Conservation (phyloP, 2,888 invertebrate genomes). For the Tromatobia lineatoria region DNA sequence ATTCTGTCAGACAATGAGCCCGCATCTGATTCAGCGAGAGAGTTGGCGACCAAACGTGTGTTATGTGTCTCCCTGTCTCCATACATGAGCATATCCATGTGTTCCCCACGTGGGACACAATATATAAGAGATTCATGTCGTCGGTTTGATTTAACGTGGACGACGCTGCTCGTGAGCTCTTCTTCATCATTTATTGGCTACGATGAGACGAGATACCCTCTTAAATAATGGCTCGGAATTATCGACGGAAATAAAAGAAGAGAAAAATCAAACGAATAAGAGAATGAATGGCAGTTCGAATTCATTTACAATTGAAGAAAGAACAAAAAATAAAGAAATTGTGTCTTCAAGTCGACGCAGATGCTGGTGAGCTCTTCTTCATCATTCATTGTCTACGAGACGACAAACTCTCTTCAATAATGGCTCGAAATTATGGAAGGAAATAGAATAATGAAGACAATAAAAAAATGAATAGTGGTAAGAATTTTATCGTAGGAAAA, state of each 20-base stretch:
- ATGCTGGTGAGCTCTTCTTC: slow-evolving; percentile 47
- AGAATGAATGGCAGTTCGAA: neutral
- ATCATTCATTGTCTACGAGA: slow-evolving; percentile 14
- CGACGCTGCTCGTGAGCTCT: slow-evolving; percentile 57
- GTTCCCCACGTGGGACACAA: slow-evolving; percentile 61
- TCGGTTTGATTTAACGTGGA: slow-evolving; percentile 69
- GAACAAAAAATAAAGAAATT: too few species aligned
- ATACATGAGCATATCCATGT: slow-evolving; percentile 14
- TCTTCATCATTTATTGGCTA: slow-evolving; percentile 23
- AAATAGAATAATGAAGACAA: neutral
- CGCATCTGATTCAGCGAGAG: slow-evolving; percentile 76
- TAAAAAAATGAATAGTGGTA: neutral
- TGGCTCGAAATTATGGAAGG: neutral
- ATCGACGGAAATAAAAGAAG: neutral
- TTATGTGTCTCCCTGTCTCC: slow-evolving; percentile 41
- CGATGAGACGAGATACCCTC: neutral
- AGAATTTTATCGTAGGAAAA: neutral
- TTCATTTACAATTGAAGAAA: neutral
- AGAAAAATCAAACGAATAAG: too few species aligned
- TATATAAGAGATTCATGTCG: slow-evolving; percentile 71
- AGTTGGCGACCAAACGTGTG: slow-evolving; percentile 48
- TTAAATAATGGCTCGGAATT: neutral
- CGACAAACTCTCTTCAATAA: neutral
- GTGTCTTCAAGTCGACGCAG: too few species aligned
- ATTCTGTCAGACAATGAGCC: slow-evolving; percentile 80